Percentiles rank a stretch among this genome's conserved stretches.
These are phyloP conservation scores for Eupithecia insigniata DNA, from an alignment of 2,888 invertebrate genomes.

Conservation along the genomic window DNA sequence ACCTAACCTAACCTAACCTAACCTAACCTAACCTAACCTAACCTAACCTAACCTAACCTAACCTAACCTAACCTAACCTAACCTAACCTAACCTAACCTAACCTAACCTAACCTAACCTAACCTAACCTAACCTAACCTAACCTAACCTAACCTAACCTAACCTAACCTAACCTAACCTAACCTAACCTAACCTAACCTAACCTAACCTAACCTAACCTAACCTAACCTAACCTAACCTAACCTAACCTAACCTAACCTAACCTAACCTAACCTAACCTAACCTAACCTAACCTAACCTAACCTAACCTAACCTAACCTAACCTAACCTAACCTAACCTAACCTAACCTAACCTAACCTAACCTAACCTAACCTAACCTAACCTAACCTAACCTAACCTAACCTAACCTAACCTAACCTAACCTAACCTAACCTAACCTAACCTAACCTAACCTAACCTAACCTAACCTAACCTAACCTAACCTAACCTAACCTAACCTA, in stretches of 20 bases:
- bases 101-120: conserved; percentile 41
- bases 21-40: too few relatives aligned
- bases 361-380: conserved; percentile 12
- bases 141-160: conserved; percentile 30
- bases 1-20: too few relatives aligned
- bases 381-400: conserved; percentile 12
- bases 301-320: conserved; percentile 31
- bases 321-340: conserved; percentile 37
- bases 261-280: conserved; percentile 22
- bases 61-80: too few relatives aligned
- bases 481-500: conserved; percentile 21
- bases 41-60: too few relatives aligned
- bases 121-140: conserved; percentile 41
- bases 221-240: conserved; percentile 21
- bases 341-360: conserved; percentile 25
- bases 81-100: too few relatives aligned
- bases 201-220: conserved; percentile 17
- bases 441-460: conserved; percentile 19
- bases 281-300: conserved; percentile 22
- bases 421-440: conserved; percentile 12
- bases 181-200: conserved; percentile 35
- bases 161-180: conserved; percentile 32
- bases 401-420: conserved; percentile 12
- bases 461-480: conserved; percentile 21
- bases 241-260: conserved; percentile 18